These are phyloP conservation scores for Pontoporia blainvillei DNA, from an alignment of 2,113 vertebrate species.

Conservation along the genomic window DNA sequence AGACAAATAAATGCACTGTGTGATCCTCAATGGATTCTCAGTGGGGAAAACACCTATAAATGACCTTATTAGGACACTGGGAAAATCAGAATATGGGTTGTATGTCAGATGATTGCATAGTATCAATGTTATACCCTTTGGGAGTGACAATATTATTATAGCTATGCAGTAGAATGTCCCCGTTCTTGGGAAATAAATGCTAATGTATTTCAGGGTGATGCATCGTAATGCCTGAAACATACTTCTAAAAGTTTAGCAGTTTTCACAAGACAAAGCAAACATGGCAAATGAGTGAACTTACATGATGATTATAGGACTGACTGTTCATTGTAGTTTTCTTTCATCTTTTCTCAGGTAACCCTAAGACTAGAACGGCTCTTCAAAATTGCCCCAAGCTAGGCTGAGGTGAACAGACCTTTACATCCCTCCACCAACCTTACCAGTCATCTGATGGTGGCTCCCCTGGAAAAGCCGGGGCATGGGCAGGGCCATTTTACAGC, in stretches of 20 bases:
- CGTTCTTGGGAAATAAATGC: not conserved
- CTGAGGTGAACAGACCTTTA: not conserved
- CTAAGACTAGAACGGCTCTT: not conserved
- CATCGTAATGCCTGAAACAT: not conserved
- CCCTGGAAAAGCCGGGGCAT: not conserved
- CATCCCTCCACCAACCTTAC: no score
- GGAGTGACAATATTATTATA: not conserved
- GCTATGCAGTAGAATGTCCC: not conserved
- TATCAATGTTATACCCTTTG: not conserved
- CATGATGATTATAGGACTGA: not conserved
- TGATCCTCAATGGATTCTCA: not conserved
- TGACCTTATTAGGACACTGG: not conserved
- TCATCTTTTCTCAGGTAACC: not conserved
- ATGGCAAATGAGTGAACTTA: not conserved
- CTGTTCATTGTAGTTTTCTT: not conserved
- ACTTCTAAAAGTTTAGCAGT: not conserved
- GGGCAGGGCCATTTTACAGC: not conserved
- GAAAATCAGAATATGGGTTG: not conserved
- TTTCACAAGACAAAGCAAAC: not conserved
- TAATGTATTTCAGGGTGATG: not conserved
- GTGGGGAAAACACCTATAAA: not conserved
- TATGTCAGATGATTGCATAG: not conserved
- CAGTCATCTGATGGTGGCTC: not conserved
- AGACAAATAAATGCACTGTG: not conserved
- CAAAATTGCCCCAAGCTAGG: not conserved